A percentile compares a stretch with the other conserved stretches of the same genome.
Evolutionary conservation across 2,888 invertebrate genomes (phyloP).

Genomic region (Sinelater perroti): DNA sequence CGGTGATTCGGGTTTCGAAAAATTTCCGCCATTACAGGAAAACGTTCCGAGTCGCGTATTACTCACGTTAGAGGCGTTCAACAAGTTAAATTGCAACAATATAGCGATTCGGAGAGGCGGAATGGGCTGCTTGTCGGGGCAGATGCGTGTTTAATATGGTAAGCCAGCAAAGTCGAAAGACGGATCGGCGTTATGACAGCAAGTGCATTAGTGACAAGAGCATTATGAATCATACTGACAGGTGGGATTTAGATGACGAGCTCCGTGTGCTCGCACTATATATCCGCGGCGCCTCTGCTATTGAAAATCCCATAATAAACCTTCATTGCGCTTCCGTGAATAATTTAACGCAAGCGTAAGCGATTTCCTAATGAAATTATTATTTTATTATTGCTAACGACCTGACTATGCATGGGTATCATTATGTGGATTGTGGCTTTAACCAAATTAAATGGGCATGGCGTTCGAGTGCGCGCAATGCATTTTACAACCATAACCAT

Average conservation of each 20-base stretch:
- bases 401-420: neutral
- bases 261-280: constrained; percentile 40
- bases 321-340: constrained; percentile 5
- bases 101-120: constrained; percentile 2
- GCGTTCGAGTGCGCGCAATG: neutral
- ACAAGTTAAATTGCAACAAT: constrained; percentile 12
- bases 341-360: constrained; percentile 5
- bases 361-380: constrained; percentile 18
- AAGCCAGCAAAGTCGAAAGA: constrained; percentile 42
- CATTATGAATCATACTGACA: constrained; percentile 57
- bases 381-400: constrained; percentile 8
- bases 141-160: constrained; percentile 27
- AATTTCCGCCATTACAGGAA: neutral
- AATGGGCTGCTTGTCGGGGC: constrained; percentile 10
- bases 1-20: neutral
- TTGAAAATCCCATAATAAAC: constrained; percentile 17
- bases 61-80: constrained; percentile 1
- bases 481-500: neutral
- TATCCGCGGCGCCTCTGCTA: neutral
- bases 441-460: neutral
- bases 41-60: neutral
- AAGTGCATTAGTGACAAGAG: constrained; percentile 53
- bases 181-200: constrained; percentile 54
- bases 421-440: neutral
- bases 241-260: constrained; percentile 51